Conservation (phyloP, 2,113 vertebrate genomes). For the Varanus komodoensis region DNA sequence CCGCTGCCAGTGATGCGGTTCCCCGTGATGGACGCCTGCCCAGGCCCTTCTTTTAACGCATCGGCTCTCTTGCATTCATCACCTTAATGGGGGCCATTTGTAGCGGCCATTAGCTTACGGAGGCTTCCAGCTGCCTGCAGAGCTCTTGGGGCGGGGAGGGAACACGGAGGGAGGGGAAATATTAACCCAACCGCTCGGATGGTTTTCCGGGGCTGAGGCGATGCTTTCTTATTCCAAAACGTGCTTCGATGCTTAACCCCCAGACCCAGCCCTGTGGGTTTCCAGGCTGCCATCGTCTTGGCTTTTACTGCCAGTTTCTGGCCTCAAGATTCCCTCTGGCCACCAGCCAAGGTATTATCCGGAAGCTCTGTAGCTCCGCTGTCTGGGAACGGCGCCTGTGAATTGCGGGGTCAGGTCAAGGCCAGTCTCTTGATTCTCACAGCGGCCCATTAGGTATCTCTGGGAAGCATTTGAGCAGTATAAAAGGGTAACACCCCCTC, state of each 20-base stretch:
- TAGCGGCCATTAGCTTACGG: slow-evolving; percentile 7
- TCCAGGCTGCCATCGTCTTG: too few relatives aligned
- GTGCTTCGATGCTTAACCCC: background rate
- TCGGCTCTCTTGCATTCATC: background rate
- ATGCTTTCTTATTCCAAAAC: background rate
- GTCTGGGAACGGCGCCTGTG: too few relatives aligned
- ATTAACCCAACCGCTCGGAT: background rate
- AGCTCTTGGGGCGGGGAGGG: background rate
- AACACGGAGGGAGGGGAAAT: background rate
- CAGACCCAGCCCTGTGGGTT: background rate
- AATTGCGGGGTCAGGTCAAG: too few relatives aligned
- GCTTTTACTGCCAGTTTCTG: background rate
- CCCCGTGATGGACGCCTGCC: background rate
- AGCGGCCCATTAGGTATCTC: too few relatives aligned
- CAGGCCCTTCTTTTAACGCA: background rate
- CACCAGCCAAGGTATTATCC: background rate
- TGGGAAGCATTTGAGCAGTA: background rate
- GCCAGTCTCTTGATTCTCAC: too few relatives aligned
- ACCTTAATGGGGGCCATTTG: slow-evolving; percentile 9
- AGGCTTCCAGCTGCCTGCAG: slow-evolving; percentile 17
- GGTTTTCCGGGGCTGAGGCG: background rate
- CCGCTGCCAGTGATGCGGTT: background rate
- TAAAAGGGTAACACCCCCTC: background rate
- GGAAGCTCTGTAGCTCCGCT: too few relatives aligned
- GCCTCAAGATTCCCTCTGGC: background rate